Percentiles rank a stretch among this genome's conserved stretches.
phyloP scores from a whole-genome alignment of 2,797 vertebrate genomes.

The Gymnocypris eckloni region DNA sequence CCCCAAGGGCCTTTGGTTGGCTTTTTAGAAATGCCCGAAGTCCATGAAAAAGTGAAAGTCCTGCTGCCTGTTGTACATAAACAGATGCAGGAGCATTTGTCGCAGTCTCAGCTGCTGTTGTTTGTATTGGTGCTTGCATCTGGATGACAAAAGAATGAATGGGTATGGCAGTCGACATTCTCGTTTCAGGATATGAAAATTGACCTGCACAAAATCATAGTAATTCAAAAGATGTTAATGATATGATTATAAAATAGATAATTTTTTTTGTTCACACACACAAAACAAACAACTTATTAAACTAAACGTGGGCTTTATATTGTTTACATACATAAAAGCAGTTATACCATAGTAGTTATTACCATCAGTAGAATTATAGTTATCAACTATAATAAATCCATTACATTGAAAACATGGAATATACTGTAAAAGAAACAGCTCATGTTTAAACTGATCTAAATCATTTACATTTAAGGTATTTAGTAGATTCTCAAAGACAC shows the following conservation, averaged over 20 bases:
- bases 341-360: too few relatives aligned
- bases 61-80: too few relatives aligned
- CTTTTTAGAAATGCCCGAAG: background rate
- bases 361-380: background rate
- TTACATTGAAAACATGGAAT: background rate
- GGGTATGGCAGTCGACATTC: background rate
- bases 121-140: background rate
- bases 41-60: background rate
- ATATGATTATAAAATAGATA: background rate
- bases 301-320: background rate
- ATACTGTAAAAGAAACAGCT: too few relatives aligned
- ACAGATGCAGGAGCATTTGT: background rate
- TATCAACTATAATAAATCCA: too few relatives aligned
- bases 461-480: too few relatives aligned
- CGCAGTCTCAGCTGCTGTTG: background rate
- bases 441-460: too few relatives aligned
- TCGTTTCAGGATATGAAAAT: background rate
- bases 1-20: conserved; percentile 24
- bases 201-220: background rate
- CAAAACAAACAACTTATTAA: background rate
- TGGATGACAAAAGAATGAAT: background rate
- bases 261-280: background rate
- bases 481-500: too few relatives aligned
- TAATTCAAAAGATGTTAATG: background rate
- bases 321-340: too few relatives aligned